A percentile compares a stretch with the other conserved stretches of the same genome.
phyloP scores from a whole-genome alignment of 2,113 vertebrate species.

The Colius striatus region DNA sequence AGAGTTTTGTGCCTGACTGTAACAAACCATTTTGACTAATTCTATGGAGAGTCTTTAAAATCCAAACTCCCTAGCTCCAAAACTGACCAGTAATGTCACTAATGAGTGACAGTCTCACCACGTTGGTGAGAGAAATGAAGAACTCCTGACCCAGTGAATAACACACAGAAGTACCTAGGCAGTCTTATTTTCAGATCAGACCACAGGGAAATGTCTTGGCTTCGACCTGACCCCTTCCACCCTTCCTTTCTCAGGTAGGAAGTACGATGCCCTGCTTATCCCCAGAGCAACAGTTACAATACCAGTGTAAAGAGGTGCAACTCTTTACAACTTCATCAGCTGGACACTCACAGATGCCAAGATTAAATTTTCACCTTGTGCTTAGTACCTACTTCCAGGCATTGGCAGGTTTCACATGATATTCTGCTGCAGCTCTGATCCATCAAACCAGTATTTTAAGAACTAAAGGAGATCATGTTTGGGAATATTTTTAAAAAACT shows the following conservation, averaged over 20 bases:
- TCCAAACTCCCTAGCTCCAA: not conserved
- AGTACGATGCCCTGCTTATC: not conserved
- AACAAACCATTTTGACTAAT: not conserved
- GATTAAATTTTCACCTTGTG: not conserved
- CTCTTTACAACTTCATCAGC: not conserved
- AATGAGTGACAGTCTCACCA: not conserved
- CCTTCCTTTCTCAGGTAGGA: not conserved
- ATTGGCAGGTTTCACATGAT: not conserved
- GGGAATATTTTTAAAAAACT: not conserved
- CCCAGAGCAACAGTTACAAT: not conserved
- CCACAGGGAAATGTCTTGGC: not conserved
- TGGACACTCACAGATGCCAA: not conserved
- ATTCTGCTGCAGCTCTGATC: not conserved
- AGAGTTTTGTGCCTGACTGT: not conserved
- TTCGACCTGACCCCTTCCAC: not conserved
- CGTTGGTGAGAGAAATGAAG: not conserved
- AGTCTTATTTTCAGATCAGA: not conserved
- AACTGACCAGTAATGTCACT: fast-evolving
- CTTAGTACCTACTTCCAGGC: not conserved
- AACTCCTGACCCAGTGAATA: not conserved
- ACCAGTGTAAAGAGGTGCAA: not conserved
- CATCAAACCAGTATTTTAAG: not conserved
- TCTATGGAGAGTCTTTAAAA: not conserved
- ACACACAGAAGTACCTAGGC: not conserved
- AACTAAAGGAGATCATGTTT: not conserved